These are phyloP conservation scores for Andrena cerasifolii DNA, from an alignment of 1,140 invertebrate genomes.

Conservation along the genomic window DNA sequence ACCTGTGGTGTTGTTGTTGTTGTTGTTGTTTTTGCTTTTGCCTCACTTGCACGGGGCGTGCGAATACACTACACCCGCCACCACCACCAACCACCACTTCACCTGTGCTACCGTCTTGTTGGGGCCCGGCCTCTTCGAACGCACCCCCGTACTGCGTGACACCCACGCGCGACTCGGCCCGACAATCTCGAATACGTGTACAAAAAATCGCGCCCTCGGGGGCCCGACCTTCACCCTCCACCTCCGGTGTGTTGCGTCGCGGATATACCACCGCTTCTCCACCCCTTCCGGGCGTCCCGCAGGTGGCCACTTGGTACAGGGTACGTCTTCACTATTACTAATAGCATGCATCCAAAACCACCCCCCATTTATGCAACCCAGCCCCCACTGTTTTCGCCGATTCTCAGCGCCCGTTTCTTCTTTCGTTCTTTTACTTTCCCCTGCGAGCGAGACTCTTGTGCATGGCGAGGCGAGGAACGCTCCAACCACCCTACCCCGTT, in stretches of 20 bases:
- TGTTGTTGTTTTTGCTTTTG: conserved; percentile 77
- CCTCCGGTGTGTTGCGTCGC: conserved; percentile 60
- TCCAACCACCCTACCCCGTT: background rate
- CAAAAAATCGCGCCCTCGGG: conserved; percentile 60
- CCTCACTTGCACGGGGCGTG: conserved; percentile 71
- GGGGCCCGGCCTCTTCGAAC: conserved; percentile 63
- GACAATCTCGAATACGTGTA: conserved; percentile 38
- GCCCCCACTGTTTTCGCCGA: background rate
- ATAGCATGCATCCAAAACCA: conserved; percentile 76
- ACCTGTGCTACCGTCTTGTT: conserved; percentile 68
- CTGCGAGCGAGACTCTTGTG: background rate
- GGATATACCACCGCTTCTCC: conserved; percentile 76
- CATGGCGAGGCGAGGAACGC: background rate
- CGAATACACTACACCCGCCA: conserved; percentile 68
- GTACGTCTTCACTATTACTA: conserved; percentile 87
- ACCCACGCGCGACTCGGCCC: conserved; percentile 40
- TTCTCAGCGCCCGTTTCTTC: background rate
- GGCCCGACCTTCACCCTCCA: conserved; percentile 56
- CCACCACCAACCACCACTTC: conserved; percentile 67
- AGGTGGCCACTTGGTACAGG: conserved; percentile 92
- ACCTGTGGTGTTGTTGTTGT: conserved; percentile 78
- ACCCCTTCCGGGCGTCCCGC: conserved; percentile 79
- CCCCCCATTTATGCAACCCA: conserved; percentile 3
- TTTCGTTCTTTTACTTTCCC: background rate
- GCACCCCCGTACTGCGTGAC: conserved; percentile 60